phyloP scores from a whole-genome alignment of 2,113 vertebrate species.

The Trogon surrucura region DNA sequence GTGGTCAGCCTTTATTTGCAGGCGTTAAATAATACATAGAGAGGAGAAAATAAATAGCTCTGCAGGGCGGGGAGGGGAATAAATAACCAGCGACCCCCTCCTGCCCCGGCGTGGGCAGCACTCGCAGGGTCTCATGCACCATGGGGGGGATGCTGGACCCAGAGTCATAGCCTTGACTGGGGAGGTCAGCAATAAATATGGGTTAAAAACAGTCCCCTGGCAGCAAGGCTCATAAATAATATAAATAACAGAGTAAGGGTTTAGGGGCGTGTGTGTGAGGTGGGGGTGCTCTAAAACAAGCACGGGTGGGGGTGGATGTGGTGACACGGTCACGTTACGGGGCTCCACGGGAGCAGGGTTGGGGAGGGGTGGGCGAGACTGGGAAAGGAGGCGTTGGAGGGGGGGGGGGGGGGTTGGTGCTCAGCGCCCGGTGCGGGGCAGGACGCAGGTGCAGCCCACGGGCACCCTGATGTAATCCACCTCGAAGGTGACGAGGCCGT shows the following conservation, averaged over 20 bases:
- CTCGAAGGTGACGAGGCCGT: conserved; percentile 55
- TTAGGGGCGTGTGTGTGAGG: no score
- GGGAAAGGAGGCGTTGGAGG: no score
- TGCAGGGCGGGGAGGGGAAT: neutral
- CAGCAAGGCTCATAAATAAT: conserved; percentile 40
- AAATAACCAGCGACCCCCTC: conserved; percentile 7
- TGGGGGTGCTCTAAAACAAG: conserved; percentile 64
- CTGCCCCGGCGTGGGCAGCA: rapidly evolving
- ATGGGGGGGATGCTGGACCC: neutral
- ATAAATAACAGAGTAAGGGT: conserved; percentile 13
- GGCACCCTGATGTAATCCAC: conserved; percentile 66
- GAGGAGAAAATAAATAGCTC: conserved; percentile 35
- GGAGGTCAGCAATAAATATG: conserved; percentile 1
- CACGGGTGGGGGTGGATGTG: neutral
- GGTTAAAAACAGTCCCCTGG: neutral
- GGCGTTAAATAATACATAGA: neutral
- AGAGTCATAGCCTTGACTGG: neutral
- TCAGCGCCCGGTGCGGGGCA: conserved; percentile 50
- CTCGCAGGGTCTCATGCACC: neutral
- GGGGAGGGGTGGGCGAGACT: no score
- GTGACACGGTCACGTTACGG: conserved; percentile 22
- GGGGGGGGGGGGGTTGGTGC: neutral
- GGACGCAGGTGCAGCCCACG: conserved; percentile 85
- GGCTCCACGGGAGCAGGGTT: neutral
- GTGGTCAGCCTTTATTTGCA: neutral